Evolutionary conservation across 2,113 vertebrate species (phyloP).

Genomic region (Eretmochelys imbricata): DNA sequence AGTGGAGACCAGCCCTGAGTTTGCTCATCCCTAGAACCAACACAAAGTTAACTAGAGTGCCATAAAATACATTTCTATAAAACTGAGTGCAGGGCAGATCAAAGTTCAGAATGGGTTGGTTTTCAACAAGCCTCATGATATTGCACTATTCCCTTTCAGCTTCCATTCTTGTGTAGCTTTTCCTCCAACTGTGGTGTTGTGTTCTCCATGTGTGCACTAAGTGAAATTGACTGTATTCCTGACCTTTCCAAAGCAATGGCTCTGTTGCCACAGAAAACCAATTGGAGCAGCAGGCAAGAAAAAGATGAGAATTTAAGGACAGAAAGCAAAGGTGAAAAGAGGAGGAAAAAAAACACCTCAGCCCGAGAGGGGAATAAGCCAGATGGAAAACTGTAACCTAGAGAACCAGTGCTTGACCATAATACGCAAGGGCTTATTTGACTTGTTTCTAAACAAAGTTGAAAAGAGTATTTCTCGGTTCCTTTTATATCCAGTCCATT

Average conservation of each 20-base stretch:
- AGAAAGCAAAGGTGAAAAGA: not conserved
- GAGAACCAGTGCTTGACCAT: not conserved
- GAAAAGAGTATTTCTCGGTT: not conserved
- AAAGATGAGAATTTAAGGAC: not conserved
- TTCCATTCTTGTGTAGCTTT: not conserved
- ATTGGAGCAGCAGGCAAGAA: not conserved
- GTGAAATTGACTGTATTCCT: not conserved
- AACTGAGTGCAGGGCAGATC: not conserved
- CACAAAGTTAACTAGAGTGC: not conserved
- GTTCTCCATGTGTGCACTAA: not conserved
- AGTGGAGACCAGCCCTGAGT: not conserved
- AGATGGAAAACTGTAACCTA: not conserved
- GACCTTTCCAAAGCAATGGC: not conserved
- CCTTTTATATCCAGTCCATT: too few relatives aligned
- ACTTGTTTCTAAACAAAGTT: not conserved
- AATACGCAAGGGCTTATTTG: not conserved
- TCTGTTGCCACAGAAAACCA: not conserved
- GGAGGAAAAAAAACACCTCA: not conserved
- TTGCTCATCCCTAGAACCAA: not conserved
- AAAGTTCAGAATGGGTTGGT: not conserved
- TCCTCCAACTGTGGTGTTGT: not conserved
- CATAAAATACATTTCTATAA: rapidly evolving
- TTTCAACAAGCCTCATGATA: not conserved
- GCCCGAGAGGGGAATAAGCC: not conserved
- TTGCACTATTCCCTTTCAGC: not conserved